phyloP scores from a whole-genome alignment of 2,113 vertebrate genomes.

The Salvator merianae region DNA sequence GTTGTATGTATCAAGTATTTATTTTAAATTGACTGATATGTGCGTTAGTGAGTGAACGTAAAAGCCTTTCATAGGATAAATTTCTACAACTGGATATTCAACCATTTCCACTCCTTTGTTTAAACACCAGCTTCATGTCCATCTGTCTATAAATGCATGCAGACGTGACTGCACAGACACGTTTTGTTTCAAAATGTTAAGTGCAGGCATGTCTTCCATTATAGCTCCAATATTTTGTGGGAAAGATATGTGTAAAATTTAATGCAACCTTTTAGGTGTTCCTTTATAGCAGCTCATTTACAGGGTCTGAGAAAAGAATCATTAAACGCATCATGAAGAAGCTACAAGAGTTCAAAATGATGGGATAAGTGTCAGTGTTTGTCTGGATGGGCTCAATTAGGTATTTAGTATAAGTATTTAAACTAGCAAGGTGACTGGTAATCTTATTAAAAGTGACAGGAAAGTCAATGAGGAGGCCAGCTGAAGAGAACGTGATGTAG shows the following conservation, averaged over 20 bases:
- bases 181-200: not conserved
- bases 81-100: not conserved
- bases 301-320: not conserved
- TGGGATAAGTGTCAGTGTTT: slow-evolving; percentile 7
- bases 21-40: not conserved
- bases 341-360: slow-evolving; percentile 27
- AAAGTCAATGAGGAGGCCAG: slow-evolving; percentile 39
- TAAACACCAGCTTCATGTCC: not conserved
- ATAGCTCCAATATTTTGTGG: slow-evolving; percentile 11
- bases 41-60: not conserved
- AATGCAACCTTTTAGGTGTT: slow-evolving; percentile 2
- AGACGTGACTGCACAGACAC: not conserved
- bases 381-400: not conserved
- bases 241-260: not conserved
- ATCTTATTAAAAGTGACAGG: slow-evolving; percentile 54
- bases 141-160: too few relatives aligned
- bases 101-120: not conserved
- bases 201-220: not conserved
- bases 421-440: slow-evolving; percentile 44
- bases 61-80: not conserved
- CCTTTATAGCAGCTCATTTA: not conserved
- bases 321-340: slow-evolving; percentile 5
- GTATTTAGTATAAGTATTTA: slow-evolving; percentile 47
- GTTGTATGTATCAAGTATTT: not conserved
- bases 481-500: slow-evolving; percentile 30